Conservation (phyloP, 2,113 vertebrate genomes). For the Caranx melampygus region DNA sequence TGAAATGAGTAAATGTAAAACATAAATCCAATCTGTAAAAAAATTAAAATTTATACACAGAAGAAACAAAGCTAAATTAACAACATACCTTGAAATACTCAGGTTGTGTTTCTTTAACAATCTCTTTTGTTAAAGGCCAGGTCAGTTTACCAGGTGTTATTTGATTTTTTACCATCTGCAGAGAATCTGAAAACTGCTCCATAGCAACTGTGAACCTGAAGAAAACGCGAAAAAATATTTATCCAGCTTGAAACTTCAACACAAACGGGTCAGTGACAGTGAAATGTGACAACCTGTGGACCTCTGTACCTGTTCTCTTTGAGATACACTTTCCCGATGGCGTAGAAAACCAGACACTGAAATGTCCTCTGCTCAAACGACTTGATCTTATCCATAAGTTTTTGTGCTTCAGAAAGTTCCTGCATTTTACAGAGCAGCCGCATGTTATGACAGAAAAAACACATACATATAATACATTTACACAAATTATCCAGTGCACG, state of each 20-base stretch:
- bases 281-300: neutral
- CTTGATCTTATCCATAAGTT: constrained; percentile 87
- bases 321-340: constrained; percentile 88
- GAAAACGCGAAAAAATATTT: neutral
- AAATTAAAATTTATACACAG: no score
- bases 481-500: neutral
- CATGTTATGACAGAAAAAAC: neutral
- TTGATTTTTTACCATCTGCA: constrained; percentile 86
- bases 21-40: neutral
- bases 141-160: constrained; percentile 90
- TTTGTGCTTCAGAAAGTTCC: constrained; percentile 89
- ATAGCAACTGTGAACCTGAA: constrained; percentile 89
- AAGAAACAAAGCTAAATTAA: neutral
- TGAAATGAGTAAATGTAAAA: neutral
- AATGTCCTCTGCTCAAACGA: constrained; percentile 84
- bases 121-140: constrained; percentile 90
- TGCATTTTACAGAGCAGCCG: constrained; percentile 58
- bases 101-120: constrained; percentile 89
- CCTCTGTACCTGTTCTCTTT: constrained; percentile 89
- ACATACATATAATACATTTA: neutral
- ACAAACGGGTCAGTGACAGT: neutral
- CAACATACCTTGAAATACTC: constrained; percentile 87
- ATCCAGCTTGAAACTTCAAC: neutral
- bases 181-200: constrained; percentile 86
- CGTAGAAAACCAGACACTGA: constrained; percentile 89